phyloP scores from a whole-genome alignment of 2,888 invertebrate species.

The Exephanes ischioxanthus region DNA sequence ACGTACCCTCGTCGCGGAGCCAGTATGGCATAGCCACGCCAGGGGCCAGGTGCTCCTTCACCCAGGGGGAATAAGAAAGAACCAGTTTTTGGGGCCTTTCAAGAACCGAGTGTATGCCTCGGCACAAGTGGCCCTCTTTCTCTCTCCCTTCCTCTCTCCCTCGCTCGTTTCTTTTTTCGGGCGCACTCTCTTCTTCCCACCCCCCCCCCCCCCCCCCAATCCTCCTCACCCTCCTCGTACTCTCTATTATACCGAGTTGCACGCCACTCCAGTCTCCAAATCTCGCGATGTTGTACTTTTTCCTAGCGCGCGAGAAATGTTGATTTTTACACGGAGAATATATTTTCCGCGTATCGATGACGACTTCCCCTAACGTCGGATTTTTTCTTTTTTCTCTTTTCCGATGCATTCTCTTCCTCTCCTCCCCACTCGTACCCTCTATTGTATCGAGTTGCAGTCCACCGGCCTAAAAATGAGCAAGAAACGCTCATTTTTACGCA shows the following conservation, averaged over 20 bases:
- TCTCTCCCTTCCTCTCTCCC: conserved; percentile 41
- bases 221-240: neutral
- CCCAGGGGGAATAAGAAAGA: conserved; percentile 77
- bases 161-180: conserved; percentile 33
- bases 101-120: conserved; percentile 41
- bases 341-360: neutral
- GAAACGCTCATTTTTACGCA: neutral
- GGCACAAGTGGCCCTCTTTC: conserved; percentile 58
- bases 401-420: neutral
- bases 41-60: conserved; percentile 81
- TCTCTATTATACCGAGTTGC: conserved; percentile 49
- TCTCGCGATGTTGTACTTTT: conserved; percentile 41
- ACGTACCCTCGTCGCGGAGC: conserved; percentile 17
- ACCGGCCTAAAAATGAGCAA: neutral
- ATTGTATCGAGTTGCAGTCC: conserved; percentile 43
- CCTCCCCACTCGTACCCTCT: neutral
- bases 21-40: conserved; percentile 66
- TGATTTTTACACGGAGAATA: neutral
- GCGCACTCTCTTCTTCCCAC: conserved; percentile 6
- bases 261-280: conserved; percentile 35
- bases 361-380: neutral
- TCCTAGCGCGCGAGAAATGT: neutral
- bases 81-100: conserved; percentile 72
- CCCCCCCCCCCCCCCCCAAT: neutral
- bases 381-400: conserved; percentile 6